Conservation (phyloP, 53 echinoderm and acorn worm genomes). For the Holothuria leucospilota region DNA sequence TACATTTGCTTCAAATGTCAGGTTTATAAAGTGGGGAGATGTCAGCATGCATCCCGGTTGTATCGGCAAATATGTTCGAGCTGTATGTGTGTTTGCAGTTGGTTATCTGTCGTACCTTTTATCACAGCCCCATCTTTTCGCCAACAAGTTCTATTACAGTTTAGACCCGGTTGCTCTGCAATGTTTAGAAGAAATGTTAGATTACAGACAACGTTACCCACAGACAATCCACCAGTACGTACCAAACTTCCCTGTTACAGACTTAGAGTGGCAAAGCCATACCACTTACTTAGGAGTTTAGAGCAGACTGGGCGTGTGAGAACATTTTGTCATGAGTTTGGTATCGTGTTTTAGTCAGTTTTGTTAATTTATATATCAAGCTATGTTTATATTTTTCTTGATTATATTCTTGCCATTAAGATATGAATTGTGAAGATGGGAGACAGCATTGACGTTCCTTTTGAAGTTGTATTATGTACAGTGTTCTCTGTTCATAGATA, state of each 20-base stretch:
- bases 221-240: slow-evolving; percentile 35
- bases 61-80: slow-evolving; percentile 47
- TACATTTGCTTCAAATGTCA: slow-evolving; percentile 22
- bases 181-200: slow-evolving; percentile 55
- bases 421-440: too few relatives aligned
- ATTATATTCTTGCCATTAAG: too few relatives aligned
- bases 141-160: slow-evolving; percentile 62
- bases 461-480: too few relatives aligned
- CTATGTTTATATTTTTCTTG: too few relatives aligned
- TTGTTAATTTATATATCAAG: too few relatives aligned
- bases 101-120: slow-evolving; percentile 56
- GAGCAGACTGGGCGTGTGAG: too few relatives aligned
- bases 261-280: slow-evolving; percentile 1
- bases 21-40: slow-evolving; percentile 60
- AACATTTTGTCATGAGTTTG: too few relatives aligned
- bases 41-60: slow-evolving; percentile 24
- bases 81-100: slow-evolving; percentile 61
- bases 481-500: too few relatives aligned
- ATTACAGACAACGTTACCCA: slow-evolving; percentile 35
- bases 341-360: too few relatives aligned
- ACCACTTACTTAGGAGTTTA: background rate
- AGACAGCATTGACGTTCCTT: too few relatives aligned
- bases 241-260: slow-evolving; percentile 23
- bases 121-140: slow-evolving; percentile 49
- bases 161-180: slow-evolving; percentile 55